Conservation (phyloP, 2,113 vertebrate species). For the Rhabdomys dilectus region DNA sequence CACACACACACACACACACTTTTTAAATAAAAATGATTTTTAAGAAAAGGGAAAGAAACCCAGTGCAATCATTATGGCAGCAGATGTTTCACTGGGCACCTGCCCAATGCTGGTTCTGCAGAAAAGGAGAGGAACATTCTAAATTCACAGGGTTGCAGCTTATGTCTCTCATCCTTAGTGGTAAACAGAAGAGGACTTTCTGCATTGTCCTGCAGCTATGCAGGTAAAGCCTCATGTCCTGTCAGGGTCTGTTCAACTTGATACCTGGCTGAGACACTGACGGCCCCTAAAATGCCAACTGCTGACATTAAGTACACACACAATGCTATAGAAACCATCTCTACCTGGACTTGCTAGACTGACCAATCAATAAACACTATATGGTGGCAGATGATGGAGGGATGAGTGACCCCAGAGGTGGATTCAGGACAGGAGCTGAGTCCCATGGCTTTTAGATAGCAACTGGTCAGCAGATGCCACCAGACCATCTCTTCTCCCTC, state of each 20-base stretch:
- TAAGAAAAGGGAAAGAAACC: not conserved
- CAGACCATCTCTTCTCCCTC: accelerated
- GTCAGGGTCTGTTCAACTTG: not conserved
- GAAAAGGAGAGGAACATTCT: not conserved
- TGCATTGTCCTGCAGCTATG: not conserved
- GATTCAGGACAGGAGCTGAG: not conserved
- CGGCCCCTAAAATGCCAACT: not conserved
- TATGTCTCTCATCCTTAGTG: accelerated
- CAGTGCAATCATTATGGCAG: not conserved
- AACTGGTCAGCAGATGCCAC: not conserved
- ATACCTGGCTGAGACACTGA: not conserved
- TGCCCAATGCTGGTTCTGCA: not conserved
- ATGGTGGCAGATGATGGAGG: not conserved
- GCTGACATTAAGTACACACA: not conserved
- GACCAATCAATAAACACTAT: not conserved
- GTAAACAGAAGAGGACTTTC: not conserved
- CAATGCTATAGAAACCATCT: not conserved
- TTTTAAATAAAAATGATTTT: not conserved
- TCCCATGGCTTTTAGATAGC: not conserved
- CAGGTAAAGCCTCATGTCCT: not conserved
- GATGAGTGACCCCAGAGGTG: too few species aligned
- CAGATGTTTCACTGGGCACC: not conserved
- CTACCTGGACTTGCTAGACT: not conserved
- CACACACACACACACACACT: not conserved
- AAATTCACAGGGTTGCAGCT: accelerated